Conservation (phyloP, 2,888 invertebrate species). For the Aphidoletes aphidimyza region DNA sequence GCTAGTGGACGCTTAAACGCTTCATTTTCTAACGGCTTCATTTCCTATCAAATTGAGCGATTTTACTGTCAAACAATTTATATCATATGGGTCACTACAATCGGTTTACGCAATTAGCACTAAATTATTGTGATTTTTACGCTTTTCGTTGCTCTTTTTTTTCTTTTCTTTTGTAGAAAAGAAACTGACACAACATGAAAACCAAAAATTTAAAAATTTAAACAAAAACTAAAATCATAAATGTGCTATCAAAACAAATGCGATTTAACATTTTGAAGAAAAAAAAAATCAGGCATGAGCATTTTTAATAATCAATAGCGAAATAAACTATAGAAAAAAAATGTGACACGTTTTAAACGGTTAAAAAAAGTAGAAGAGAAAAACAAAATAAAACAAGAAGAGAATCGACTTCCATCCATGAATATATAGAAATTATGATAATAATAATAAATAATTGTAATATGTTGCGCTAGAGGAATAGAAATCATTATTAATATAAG, state of each 20-base stretch:
- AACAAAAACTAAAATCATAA: too few species aligned
- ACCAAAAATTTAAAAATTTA: too few species aligned
- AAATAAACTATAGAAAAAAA: not conserved
- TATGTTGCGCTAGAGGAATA: constrained; percentile 25
- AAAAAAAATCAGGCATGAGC: not conserved
- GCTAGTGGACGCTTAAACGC: too few species aligned
- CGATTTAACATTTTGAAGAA: not conserved
- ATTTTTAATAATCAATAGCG: constrained; percentile 17
- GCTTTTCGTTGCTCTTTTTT: not conserved
- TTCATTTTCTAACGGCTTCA: too few species aligned
- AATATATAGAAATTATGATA: constrained; percentile 11
- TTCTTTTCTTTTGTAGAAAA: not conserved
- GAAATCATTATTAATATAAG: not conserved
- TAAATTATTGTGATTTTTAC: too few species aligned
- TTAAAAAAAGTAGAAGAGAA: not conserved
- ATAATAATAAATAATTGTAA: not conserved
- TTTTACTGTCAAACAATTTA: too few species aligned
- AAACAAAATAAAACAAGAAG: not conserved
- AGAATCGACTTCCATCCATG: constrained; percentile 42
- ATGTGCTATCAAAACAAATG: constrained; percentile 6
- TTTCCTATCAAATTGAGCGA: too few species aligned
- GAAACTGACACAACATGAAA: too few species aligned
- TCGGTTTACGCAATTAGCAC: too few species aligned
- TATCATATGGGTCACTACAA: too few species aligned
- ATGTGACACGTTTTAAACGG: constrained; percentile 1